These are phyloP conservation scores for Trypoxylus dichotomus DNA, from an alignment of 1,140 invertebrate genomes.

Conservation along the genomic window DNA sequence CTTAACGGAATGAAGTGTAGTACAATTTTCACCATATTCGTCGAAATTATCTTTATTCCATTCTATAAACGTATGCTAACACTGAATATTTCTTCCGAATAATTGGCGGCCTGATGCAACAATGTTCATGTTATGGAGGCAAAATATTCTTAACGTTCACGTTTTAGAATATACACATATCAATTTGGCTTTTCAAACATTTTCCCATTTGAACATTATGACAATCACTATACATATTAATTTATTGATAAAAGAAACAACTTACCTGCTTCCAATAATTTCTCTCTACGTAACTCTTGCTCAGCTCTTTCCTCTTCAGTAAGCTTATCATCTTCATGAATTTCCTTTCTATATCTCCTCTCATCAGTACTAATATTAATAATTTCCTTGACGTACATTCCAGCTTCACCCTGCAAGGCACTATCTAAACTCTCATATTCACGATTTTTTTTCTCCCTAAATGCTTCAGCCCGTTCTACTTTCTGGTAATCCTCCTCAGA, in stretches of 20 bases:
- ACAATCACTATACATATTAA: background rate
- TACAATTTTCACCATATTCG: too few species aligned
- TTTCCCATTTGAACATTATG: too few species aligned
- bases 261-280: slow-evolving; percentile 63
- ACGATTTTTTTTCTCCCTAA: slow-evolving; percentile 51
- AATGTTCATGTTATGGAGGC: too few species aligned
- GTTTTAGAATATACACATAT: too few species aligned
- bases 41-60: too few species aligned
- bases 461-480: slow-evolving; percentile 57
- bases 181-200: too few species aligned
- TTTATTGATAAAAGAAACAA: too few species aligned
- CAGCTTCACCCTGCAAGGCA: slow-evolving; percentile 55
- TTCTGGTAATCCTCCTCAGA: slow-evolving; percentile 55
- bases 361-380: slow-evolving; percentile 55
- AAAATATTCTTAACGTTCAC: too few species aligned
- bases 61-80: too few species aligned
- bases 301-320: slow-evolving; percentile 54
- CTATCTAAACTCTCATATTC: slow-evolving; percentile 49
- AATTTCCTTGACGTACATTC: slow-evolving; percentile 54
- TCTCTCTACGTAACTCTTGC: slow-evolving; percentile 66
- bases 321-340: slow-evolving; percentile 54
- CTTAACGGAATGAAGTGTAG: too few species aligned
- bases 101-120: too few species aligned
- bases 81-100: too few species aligned
- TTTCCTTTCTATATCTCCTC: slow-evolving; percentile 52